Base-by-base conservation (phyloP, 2,888 invertebrate species). In the Julus scandinavius region DNA sequence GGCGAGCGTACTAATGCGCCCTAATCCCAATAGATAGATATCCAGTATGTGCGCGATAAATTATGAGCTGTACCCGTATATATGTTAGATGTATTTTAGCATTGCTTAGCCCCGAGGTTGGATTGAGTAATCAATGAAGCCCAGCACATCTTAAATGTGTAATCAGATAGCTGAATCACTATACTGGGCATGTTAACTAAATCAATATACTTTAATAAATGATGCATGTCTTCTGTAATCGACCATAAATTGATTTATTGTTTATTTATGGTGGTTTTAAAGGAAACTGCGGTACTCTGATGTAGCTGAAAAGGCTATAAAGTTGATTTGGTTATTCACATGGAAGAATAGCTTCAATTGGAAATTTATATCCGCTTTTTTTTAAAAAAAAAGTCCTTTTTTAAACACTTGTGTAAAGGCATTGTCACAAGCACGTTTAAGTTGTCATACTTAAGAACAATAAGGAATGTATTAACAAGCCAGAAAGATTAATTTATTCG, bases 251-350 rank as follows among this genome's bases (percentile, higher is more conserved):
- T 72, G 20, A 72, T 72, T 72, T 72, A 29, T 72, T 72, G 6
- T 72, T 5, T 9, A 72, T 17, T 5, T 17, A 63, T n/a, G n/a
- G 5, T 63, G 63, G 2, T 63, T 63, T 63, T 63, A n/a, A 63
- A 63, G 63, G 63, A 63, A 63, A 63, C 63, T 63, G 63, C 63
- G 63, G 63, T 63, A 6, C 63, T n/a, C 17, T 15, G 17, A 58
- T 63, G 6, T 63, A 17, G 63, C 63, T 63, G n/a, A 7, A 63
- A 63, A 63, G 63, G n/a, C 63, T n/a, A 5, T 63, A n/a, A 63
- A 63, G n/a, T 63, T 17, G 3, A 63, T 63, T 63, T 63, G 63
- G 72, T 72, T 72, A 72, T 72, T 72, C 63, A 63, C 63, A 29
- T 11, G 72, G 72, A 72, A 72, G 72, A 72, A 9, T 29, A 7